Evolutionary conservation across 2,797 vertebrate species (phyloP).

Genomic region (Dipus sagitta): DNA sequence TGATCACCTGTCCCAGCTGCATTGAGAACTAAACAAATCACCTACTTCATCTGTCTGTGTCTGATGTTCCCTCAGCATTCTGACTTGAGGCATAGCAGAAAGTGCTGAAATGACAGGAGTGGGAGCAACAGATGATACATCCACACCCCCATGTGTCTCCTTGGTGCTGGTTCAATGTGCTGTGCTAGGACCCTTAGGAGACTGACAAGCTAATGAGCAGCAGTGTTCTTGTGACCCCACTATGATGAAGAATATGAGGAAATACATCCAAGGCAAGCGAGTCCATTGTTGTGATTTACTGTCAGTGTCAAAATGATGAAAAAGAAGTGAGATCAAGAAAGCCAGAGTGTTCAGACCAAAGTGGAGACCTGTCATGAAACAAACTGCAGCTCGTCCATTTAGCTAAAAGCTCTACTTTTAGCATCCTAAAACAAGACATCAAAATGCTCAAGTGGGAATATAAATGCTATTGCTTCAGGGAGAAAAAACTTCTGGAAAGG

Average conservation of each 20-base stretch:
- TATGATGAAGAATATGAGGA: background rate
- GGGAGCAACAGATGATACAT: background rate
- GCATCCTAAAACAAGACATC: slow-evolving; percentile 50
- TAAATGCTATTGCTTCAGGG: background rate
- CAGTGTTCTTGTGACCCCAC: slow-evolving; percentile 40
- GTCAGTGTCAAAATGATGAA: slow-evolving; percentile 20
- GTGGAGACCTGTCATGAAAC: background rate
- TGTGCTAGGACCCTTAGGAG: slow-evolving; percentile 59
- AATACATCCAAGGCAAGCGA: slow-evolving; percentile 10
- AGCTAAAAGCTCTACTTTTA: slow-evolving; percentile 20
- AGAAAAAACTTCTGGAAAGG: background rate
- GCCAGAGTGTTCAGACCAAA: background rate
- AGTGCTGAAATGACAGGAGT: slow-evolving; percentile 44
- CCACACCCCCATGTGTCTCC: background rate
- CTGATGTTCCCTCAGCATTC: background rate
- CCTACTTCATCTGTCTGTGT: slow-evolving; percentile 41
- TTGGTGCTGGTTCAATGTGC: background rate
- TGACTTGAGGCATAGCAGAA: slow-evolving; percentile 4
- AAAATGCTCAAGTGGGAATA: slow-evolving; percentile 32
- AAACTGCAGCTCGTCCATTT: slow-evolving; percentile 9
- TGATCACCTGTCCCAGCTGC: slow-evolving; percentile 70
- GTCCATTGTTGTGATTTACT: slow-evolving; percentile 20
- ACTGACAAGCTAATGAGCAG: slow-evolving; percentile 47
- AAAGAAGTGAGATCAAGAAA: slow-evolving; percentile 45
- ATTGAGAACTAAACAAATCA: slow-evolving; percentile 72